Evolutionary conservation across 64 coral and sea anemone species (phyloP).

Genomic region (Platygyra sinensis): DNA sequence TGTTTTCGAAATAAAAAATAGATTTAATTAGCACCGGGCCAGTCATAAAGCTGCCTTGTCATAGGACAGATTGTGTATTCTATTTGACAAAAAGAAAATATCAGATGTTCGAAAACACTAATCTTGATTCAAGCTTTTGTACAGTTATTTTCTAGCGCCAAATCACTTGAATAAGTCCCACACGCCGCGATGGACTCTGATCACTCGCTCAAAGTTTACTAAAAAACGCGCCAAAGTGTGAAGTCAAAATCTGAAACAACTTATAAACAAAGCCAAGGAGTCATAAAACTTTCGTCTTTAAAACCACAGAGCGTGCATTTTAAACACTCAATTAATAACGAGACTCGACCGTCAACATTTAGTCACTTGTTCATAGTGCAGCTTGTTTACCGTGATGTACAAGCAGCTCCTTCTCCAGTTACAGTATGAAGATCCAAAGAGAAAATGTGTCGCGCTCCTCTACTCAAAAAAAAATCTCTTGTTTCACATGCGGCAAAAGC

Average conservation of each 20-base stretch:
- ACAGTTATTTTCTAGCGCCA: neutral
- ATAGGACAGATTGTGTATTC: conserved; percentile 39
- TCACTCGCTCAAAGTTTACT: conserved; percentile 25
- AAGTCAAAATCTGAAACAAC: conserved; percentile 40
- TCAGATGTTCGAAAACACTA: neutral
- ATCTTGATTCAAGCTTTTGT: conserved; percentile 41
- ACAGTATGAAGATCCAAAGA: neutral
- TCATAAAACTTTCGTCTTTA: conserved; percentile 28
- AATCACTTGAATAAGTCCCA: neutral
- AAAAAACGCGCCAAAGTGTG: conserved; percentile 50
- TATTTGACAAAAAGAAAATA: conserved; percentile 39
- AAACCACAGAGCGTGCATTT: conserved; percentile 38
- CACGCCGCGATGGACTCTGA: neutral
- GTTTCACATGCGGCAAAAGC: conserved; percentile 25
- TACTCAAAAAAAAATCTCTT: conserved; percentile 3
- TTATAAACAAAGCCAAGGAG: conserved; percentile 44
- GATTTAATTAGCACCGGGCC: conserved; percentile 40
- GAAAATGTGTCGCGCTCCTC: neutral
- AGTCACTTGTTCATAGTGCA: neutral
- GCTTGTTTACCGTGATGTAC: neutral
- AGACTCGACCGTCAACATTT: neutral
- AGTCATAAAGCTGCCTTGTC: conserved; percentile 16
- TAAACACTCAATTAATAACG: conserved; percentile 2
- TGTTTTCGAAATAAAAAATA: conserved; percentile 46
- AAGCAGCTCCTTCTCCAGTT: neutral